phyloP scores from a whole-genome alignment of 2,797 vertebrate species.

The Microctenopoma stevenorrisi region DNA sequence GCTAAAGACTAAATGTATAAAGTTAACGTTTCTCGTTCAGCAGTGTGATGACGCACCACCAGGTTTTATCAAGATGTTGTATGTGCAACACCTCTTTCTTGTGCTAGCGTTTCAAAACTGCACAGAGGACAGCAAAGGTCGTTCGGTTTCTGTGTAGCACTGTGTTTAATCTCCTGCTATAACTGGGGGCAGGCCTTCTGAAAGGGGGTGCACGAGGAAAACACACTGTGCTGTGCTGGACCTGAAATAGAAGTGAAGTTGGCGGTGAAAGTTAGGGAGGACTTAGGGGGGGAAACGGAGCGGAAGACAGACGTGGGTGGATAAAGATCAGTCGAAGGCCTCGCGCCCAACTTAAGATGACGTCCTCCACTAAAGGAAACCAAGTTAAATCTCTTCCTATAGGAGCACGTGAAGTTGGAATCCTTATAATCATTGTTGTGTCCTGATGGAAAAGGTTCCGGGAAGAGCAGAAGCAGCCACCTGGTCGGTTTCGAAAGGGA shows the following conservation, averaged over 20 bases:
- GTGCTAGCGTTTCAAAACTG: slow-evolving; percentile 44
- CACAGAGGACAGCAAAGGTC: slow-evolving; percentile 71
- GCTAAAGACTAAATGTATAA: not conserved
- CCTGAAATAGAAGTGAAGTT: slow-evolving; percentile 69
- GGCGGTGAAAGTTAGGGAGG: slow-evolving; percentile 42
- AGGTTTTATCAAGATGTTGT: not conserved
- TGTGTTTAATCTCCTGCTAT: slow-evolving; percentile 63
- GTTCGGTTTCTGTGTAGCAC: slow-evolving; percentile 18
- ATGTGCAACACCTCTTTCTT: slow-evolving; percentile 31
- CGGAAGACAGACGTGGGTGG: slow-evolving; percentile 53
- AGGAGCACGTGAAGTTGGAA: slow-evolving; percentile 2
- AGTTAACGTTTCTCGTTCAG: not conserved
- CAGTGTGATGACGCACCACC: too few species aligned
- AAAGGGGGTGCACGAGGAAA: slow-evolving; percentile 58
- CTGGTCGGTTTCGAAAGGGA: slow-evolving; percentile 8
- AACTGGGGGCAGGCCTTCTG: slow-evolving; percentile 36
- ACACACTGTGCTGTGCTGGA: slow-evolving; percentile 53
- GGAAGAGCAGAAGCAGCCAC: not conserved
- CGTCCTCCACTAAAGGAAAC: slow-evolving; percentile 7
- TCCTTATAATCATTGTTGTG: not conserved
- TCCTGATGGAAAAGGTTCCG: slow-evolving; percentile 10
- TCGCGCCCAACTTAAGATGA: slow-evolving; percentile 27
- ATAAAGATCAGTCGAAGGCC: slow-evolving; percentile 30
- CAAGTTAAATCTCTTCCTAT: slow-evolving; percentile 6
- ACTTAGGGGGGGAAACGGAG: slow-evolving; percentile 39